Conservation (phyloP, 2,113 vertebrate genomes). For the Dromiciops gliroides region DNA sequence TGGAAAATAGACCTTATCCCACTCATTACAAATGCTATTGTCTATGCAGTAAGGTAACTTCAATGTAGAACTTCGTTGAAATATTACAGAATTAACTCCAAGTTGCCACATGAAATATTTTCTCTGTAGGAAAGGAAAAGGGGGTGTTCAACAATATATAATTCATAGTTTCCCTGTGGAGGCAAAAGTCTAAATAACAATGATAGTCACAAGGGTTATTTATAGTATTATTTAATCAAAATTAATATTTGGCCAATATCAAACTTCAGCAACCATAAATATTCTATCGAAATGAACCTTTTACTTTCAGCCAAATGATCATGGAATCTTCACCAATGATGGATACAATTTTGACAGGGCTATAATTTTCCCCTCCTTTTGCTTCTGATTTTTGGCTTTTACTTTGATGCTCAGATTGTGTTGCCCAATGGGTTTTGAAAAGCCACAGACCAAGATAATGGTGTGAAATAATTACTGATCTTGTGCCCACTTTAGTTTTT, state of each 20-base stretch:
- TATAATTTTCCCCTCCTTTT: constrained; percentile 32
- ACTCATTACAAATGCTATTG: constrained; percentile 16
- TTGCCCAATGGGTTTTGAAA: not conserved
- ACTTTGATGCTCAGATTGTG: not conserved
- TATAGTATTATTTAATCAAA: not conserved
- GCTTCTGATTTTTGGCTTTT: not conserved
- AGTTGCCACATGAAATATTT: constrained; percentile 20
- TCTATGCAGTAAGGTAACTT: not conserved
- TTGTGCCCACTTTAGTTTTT: not conserved
- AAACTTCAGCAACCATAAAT: not conserved
- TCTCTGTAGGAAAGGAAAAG: not conserved
- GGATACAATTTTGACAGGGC: constrained; percentile 8
- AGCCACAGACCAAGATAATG: not conserved
- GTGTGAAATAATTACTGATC: not conserved
- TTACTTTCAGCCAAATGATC: constrained; percentile 55
- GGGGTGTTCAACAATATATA: not conserved
- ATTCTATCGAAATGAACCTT: constrained; percentile 23
- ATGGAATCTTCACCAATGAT: not conserved
- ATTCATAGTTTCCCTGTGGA: not conserved
- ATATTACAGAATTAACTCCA: constrained; percentile 20
- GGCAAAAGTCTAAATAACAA: not conserved
- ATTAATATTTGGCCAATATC: not conserved
- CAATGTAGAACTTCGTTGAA: constrained; percentile 30
- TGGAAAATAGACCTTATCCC: constrained; percentile 1
- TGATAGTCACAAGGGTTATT: not conserved